Evolutionary conservation across 2,797 vertebrate species (phyloP).

Genomic region (Carapus acus): DNA sequence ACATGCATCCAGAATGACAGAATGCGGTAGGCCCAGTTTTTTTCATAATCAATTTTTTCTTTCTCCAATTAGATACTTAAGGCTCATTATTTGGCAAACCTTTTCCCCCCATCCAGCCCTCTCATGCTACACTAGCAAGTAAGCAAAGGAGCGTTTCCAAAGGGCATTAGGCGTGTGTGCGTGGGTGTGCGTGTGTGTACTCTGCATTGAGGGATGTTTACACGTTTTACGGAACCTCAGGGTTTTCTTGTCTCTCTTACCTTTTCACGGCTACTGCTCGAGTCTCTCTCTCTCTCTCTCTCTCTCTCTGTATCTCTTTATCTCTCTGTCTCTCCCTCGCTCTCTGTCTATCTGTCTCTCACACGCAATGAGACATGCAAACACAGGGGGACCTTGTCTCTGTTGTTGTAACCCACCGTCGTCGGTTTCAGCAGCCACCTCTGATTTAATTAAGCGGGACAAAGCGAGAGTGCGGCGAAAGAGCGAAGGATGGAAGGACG

Average conservation of each 20-base stretch:
- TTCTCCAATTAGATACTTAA: constrained; percentile 64
- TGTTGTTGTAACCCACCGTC: constrained; percentile 51
- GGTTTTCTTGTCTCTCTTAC: constrained; percentile 61
- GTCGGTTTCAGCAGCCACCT: constrained; percentile 57
- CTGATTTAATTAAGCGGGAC: constrained; percentile 62
- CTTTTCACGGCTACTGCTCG: constrained; percentile 51
- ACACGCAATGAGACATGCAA: too few species aligned
- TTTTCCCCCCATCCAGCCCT: constrained; percentile 38
- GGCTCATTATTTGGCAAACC: constrained; percentile 51
- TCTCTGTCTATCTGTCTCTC: too few species aligned
- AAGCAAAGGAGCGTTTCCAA: constrained; percentile 42
- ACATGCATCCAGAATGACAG: constrained; percentile 4
- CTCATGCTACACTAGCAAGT: constrained; percentile 38
- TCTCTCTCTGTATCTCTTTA: constrained; percentile 5
- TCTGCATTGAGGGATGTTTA: constrained; percentile 29
- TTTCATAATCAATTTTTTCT: constrained; percentile 49
- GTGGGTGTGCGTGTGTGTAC: not conserved
- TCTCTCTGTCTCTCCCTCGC: too few species aligned
- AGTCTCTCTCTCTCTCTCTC: constrained; percentile 8
- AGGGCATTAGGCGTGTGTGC: constrained; percentile 19
- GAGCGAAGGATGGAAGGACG: constrained; percentile 31
- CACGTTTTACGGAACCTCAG: constrained; percentile 51
- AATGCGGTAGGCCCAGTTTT: constrained; percentile 39
- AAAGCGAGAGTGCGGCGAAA: constrained; percentile 27
- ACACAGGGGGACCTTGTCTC: constrained; percentile 49